Evolutionary conservation across 2,797 vertebrate genomes (phyloP).

Genomic region (Hippocampus kuda): DNA sequence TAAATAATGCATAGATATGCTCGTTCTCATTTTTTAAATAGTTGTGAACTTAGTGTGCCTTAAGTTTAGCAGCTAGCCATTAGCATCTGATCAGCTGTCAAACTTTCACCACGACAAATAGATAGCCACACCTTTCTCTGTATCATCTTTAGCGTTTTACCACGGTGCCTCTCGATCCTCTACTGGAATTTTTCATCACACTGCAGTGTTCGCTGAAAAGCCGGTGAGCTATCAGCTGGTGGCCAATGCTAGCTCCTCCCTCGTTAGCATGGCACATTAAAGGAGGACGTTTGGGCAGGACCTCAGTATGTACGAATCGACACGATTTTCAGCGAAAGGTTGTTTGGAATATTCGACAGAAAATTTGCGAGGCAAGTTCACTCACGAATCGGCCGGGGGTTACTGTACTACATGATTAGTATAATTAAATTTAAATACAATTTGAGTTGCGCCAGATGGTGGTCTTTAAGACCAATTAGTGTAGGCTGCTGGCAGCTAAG

Average conservation of each 20-base stretch:
- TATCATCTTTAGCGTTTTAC: background rate
- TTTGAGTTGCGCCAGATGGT: background rate
- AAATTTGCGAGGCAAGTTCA: background rate
- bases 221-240: background rate
- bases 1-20: too few species aligned
- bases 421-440: slow-evolving; percentile 1
- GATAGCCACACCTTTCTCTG: background rate
- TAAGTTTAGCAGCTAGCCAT: background rate
- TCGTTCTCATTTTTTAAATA: too few species aligned
- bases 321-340: too few species aligned
- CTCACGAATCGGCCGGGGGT: background rate
- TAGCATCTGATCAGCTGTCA: background rate
- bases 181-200: background rate
- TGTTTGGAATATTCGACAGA: background rate
- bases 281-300: background rate
- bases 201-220: background rate
- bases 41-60: too few species aligned
- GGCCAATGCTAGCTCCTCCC: background rate
- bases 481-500: background rate
- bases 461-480: slow-evolving; percentile 7
- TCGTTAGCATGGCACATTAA: background rate
- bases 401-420: background rate
- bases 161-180: background rate
- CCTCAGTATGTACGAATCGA: too few species aligned
- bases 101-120: background rate